Evolutionary conservation across 2,797 vertebrate species (phyloP).

Genomic region (Megalops cyprinoides): DNA sequence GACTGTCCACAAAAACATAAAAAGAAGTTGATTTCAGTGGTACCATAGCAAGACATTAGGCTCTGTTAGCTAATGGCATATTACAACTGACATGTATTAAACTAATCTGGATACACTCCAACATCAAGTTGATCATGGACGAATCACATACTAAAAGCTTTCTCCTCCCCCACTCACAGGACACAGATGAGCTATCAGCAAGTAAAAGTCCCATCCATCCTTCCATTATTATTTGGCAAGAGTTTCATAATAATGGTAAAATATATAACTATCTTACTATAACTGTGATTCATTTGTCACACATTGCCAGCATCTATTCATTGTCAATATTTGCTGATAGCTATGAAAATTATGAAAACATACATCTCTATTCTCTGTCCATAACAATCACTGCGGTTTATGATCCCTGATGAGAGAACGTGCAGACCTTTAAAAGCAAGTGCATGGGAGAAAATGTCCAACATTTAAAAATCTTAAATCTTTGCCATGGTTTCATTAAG

Average conservation of each 20-base stretch:
- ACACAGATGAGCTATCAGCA: not conserved
- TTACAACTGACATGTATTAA: not conserved
- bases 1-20: too few species aligned
- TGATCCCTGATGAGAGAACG: conserved; percentile 23
- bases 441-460: too few species aligned
- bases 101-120: not conserved
- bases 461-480: too few species aligned
- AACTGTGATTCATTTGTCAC: conserved; percentile 21
- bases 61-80: not conserved
- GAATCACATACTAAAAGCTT: not conserved
- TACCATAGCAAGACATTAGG: not conserved
- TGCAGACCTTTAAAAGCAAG: too few species aligned
- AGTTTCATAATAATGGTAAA: not conserved
- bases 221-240: too few species aligned
- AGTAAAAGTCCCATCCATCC: not conserved
- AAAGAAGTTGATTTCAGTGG: too few species aligned
- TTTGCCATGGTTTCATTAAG: too few species aligned
- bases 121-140: not conserved
- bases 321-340: too few species aligned
- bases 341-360: not conserved
- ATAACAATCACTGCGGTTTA: too few species aligned
- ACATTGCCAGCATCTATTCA: too few species aligned
- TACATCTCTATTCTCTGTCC: too few species aligned
- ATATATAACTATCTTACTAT: not conserved
- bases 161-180: not conserved